These are phyloP conservation scores for Cyprinodon tularosa DNA, from an alignment of 2,113 vertebrate genomes.

Conservation along the genomic window DNA sequence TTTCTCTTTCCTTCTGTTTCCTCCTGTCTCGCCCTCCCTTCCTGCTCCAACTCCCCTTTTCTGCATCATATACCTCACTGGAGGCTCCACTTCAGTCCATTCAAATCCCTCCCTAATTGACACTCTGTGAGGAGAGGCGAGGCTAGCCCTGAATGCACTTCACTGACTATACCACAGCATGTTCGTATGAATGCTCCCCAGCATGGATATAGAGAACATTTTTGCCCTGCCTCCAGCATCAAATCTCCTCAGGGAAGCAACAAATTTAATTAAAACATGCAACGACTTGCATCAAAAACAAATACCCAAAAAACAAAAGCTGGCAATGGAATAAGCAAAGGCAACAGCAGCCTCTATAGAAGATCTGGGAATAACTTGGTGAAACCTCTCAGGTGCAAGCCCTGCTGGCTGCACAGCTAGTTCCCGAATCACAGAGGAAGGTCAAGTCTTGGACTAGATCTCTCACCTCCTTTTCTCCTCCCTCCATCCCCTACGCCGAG, in stretches of 20 bases:
- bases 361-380: slow-evolving; percentile 48
- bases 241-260: slow-evolving; percentile 40
- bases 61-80: slow-evolving; percentile 62
- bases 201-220: slow-evolving; percentile 50
- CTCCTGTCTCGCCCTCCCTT: slow-evolving; percentile 23
- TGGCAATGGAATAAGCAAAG: slow-evolving; percentile 57
- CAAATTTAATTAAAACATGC: slow-evolving; percentile 48
- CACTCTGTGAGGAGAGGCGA: slow-evolving; percentile 63
- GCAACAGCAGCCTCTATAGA: slow-evolving; percentile 40
- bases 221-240: slow-evolving; percentile 10
- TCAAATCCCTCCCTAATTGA: slow-evolving; percentile 73
- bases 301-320: slow-evolving; percentile 62
- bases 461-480: slow-evolving; percentile 16
- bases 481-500: slow-evolving; percentile 28
- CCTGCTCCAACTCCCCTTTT: slow-evolving; percentile 38
- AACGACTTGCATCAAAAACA: slow-evolving; percentile 42
- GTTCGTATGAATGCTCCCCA: slow-evolving; percentile 58
- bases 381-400: slow-evolving; percentile 38
- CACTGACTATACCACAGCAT: slow-evolving; percentile 60
- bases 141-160: slow-evolving; percentile 69
- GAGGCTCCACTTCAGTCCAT: slow-evolving; percentile 69
- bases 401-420: slow-evolving; percentile 32
- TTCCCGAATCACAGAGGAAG: slow-evolving; percentile 52
- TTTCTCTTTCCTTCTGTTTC: slow-evolving; percentile 36
- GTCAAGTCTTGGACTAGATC: slow-evolving; percentile 63